phyloP scores from a whole-genome alignment of 2,113 vertebrate species.

The Mirza zaza region DNA sequence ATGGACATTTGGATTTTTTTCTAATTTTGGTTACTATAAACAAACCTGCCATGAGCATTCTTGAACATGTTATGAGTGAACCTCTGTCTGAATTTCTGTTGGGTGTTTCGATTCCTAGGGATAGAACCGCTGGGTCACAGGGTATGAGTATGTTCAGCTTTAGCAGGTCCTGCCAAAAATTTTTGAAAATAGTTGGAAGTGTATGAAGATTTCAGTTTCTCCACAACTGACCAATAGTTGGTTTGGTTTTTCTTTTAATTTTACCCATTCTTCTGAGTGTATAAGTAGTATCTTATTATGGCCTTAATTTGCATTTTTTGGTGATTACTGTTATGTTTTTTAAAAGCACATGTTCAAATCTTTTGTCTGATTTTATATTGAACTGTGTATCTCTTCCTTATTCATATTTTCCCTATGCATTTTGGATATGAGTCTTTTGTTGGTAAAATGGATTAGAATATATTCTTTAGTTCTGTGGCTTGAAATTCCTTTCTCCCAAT shows the following conservation, averaged over 20 bases:
- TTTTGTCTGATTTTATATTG: background rate
- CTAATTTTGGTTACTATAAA: background rate
- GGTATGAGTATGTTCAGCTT: background rate
- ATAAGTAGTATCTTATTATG: background rate
- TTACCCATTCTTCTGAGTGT: background rate
- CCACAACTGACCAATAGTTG: background rate
- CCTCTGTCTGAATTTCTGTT: background rate
- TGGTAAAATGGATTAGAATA: background rate
- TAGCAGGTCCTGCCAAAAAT: background rate
- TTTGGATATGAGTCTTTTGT: background rate
- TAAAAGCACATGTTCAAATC: background rate
- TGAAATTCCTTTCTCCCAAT: background rate
- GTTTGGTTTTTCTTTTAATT: background rate
- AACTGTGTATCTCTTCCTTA: background rate
- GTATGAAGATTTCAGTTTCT: background rate
- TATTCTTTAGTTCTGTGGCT: background rate
- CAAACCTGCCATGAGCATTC: background rate
- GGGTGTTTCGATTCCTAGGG: background rate
- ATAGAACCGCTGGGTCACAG: background rate
- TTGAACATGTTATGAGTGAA: background rate
- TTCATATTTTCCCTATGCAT: background rate
- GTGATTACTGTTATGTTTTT: background rate
- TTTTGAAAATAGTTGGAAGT: background rate
- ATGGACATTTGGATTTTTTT: background rate
- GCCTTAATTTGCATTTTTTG: background rate